Percentiles rank a stretch among this genome's conserved stretches.
Evolutionary conservation across 2,113 vertebrate genomes (phyloP).

Genomic region (Rhipidura dahli): DNA sequence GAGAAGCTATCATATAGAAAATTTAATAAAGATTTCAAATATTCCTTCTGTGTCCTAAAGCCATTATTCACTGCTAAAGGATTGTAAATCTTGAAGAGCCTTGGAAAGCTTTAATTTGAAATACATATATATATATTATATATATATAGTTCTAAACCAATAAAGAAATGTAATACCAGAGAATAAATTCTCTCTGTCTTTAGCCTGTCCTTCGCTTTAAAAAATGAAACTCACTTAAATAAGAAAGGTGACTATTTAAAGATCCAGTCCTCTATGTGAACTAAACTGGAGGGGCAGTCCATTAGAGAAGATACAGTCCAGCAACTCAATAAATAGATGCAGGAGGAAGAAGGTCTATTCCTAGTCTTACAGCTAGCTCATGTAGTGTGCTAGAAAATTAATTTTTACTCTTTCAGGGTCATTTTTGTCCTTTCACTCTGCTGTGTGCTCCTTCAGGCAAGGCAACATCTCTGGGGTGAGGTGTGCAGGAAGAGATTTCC

Average conservation of each 20-base stretch:
- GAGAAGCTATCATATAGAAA: neutral
- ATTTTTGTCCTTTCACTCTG: neutral
- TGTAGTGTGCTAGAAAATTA: neutral
- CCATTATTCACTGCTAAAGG: neutral
- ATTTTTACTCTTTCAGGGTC: neutral
- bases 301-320: neutral
- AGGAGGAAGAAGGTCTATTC: neutral
- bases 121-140: neutral
- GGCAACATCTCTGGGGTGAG: neutral
- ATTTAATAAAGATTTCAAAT: slow-evolving; percentile 27
- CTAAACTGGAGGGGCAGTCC: neutral
- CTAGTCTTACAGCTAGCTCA: neutral
- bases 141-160: neutral
- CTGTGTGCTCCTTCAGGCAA: neutral
- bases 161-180: slow-evolving; percentile 19
- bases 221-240: neutral
- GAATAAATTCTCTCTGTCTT: slow-evolving; percentile 16
- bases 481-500: neutral
- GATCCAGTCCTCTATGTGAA: neutral
- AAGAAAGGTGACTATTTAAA: slow-evolving; percentile 13
- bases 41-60: neutral
- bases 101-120: neutral
- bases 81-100: neutral
- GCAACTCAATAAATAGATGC: neutral
- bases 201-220: neutral